Percentiles rank a stretch among this genome's conserved stretches.
Evolutionary conservation across 2,797 vertebrate species (phyloP).

Genomic region (Capromys pilorides): DNA sequence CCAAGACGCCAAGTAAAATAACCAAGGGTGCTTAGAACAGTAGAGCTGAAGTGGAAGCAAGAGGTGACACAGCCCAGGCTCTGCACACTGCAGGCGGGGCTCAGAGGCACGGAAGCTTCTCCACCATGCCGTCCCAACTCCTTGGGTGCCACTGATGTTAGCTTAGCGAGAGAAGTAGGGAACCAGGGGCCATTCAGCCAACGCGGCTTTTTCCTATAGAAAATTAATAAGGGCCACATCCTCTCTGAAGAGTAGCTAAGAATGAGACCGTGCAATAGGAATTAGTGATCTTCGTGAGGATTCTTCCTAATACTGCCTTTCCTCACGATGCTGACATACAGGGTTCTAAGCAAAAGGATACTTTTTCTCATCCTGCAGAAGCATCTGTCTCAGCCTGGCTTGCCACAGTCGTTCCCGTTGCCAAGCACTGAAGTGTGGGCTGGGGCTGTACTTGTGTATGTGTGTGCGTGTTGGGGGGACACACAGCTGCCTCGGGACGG

Average conservation of each 20-base stretch:
- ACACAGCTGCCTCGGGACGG: neutral
- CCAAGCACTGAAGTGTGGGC: neutral
- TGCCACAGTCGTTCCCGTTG: neutral
- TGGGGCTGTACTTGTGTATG: fast-evolving
- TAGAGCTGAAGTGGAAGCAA: neutral
- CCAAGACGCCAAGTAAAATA: neutral
- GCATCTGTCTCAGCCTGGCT: neutral
- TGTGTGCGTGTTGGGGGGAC: too few relatives aligned
- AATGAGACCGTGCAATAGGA: neutral
- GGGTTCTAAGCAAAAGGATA: neutral
- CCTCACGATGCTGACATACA: neutral
- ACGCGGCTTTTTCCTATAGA: neutral
- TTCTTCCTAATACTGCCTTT: neutral
- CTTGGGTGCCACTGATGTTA: neutral
- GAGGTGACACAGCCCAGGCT: neutral
- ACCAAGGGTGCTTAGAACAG: neutral
- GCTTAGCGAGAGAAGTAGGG: neutral
- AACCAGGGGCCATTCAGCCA: neutral
- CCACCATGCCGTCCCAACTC: neutral
- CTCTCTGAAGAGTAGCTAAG: neutral
- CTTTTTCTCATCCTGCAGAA: neutral
- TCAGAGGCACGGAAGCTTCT: neutral
- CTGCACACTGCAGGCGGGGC: neutral
- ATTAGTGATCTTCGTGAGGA: neutral
- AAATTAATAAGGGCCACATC: neutral